Evolutionary conservation across 2,113 vertebrate genomes (phyloP).

Genomic region (Rhineura floridana): DNA sequence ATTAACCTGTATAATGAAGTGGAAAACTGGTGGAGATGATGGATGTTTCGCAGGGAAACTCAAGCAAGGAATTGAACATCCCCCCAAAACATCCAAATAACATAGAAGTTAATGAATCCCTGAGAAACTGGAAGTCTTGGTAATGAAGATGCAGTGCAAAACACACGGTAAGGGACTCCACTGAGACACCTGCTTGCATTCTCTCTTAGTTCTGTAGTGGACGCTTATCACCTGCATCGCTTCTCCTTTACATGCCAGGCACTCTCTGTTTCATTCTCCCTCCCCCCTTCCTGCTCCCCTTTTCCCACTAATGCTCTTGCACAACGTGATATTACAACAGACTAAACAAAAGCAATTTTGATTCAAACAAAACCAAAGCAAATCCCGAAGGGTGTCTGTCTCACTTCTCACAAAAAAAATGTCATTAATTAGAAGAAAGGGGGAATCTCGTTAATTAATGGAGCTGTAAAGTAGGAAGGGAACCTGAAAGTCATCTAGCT

Average conservation of each 20-base stretch:
- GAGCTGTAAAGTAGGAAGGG: not conserved
- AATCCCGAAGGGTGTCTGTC: not conserved
- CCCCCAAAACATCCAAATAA: not conserved
- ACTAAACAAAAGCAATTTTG: conserved; percentile 9
- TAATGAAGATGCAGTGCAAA: not conserved
- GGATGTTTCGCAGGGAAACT: not conserved
- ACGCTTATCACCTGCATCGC: not conserved
- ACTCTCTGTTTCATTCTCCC: not conserved
- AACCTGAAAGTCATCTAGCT: not conserved
- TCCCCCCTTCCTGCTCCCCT: accelerated
- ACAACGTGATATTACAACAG: not conserved
- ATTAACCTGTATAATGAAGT: not conserved
- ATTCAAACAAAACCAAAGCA: conserved; percentile 9
- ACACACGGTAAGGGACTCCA: no score
- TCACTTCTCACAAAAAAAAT: accelerated
- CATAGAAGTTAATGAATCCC: not conserved
- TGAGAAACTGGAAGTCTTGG: not conserved
- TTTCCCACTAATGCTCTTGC: not conserved
- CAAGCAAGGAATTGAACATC: not conserved
- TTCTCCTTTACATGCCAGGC: not conserved
- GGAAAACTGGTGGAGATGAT: not conserved
- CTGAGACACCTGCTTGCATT: not conserved
- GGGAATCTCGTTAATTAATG: not conserved
- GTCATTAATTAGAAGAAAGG: not conserved
- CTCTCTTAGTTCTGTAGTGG: not conserved